These are phyloP conservation scores for Meandrusa payeni DNA, from an alignment of 2,888 invertebrate species.

Conservation along the genomic window DNA sequence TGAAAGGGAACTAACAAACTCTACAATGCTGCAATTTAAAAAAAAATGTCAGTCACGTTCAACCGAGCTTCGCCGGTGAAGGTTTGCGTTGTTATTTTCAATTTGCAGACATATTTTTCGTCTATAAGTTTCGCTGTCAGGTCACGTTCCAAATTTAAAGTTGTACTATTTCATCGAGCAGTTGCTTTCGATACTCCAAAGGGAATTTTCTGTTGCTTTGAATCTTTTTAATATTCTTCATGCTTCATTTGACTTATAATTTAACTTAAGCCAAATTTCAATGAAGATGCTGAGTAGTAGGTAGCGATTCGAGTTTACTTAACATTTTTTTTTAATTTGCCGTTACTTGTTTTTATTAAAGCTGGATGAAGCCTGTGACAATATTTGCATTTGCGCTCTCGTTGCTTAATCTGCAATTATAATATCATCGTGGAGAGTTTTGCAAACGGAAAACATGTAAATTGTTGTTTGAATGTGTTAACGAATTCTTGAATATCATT, in stretches of 20 bases:
- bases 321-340: no score
- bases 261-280: no score
- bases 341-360: no score
- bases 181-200: neutral
- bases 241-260: no score
- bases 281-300: no score
- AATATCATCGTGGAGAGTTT: conserved; percentile 1
- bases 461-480: conserved; percentile 9
- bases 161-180: neutral
- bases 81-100: neutral
- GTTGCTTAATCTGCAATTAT: conserved; percentile 13
- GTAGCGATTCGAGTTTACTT: no score
- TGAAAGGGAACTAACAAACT: neutral
- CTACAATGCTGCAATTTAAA: neutral
- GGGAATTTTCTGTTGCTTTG: neutral
- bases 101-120: conserved; percentile 5
- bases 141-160: conserved; percentile 6
- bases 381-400: conserved; percentile 12
- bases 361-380: no score
- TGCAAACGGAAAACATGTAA: conserved; percentile 9
- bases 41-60: neutral
- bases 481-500: neutral
- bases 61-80: neutral
- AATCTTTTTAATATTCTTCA: neutral
- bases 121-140: neutral